Evolutionary conservation across 2,113 vertebrate genomes (phyloP).

Genomic region (Sialia sialis): DNA sequence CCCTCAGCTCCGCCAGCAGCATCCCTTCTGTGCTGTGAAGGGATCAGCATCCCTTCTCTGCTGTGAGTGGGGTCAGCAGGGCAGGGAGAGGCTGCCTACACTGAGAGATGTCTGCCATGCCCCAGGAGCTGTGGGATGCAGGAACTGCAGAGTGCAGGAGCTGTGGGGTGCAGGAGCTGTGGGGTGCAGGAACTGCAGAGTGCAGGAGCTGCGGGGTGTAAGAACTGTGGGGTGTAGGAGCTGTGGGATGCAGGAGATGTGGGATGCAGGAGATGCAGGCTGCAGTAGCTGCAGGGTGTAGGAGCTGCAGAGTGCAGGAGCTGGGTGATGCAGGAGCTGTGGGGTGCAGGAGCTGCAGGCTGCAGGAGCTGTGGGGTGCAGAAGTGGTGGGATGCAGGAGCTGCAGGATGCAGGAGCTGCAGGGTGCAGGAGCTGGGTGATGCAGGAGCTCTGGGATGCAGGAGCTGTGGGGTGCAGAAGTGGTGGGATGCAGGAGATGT

Average conservation of each 20-base stretch:
- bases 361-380: fast-evolving
- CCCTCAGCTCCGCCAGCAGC: neutral
- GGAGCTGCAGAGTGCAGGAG: fast-evolving
- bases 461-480: fast-evolving
- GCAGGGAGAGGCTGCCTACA: neutral
- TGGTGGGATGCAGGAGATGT: fast-evolving
- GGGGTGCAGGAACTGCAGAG: fast-evolving
- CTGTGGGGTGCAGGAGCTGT: neutral
- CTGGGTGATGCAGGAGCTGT: fast-evolving
- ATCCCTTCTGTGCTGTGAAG: neutral
- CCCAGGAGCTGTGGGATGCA: neutral
- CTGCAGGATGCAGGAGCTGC: fast-evolving
- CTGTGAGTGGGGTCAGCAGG: neutral
- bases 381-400: neutral
- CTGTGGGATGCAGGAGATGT: neutral
- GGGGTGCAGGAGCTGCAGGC: neutral
- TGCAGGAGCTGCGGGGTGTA: neutral
- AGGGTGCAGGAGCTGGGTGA: fast-evolving
- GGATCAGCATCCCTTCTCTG: neutral
- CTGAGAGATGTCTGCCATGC: fast-evolving
- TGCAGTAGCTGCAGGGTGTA: neutral
- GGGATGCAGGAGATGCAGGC: neutral
- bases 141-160: neutral
- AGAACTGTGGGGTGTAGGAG: neutral
- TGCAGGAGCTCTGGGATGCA: neutral